phyloP scores from a whole-genome alignment of 2,113 vertebrate genomes.

The Anser brachyrhynchus region DNA sequence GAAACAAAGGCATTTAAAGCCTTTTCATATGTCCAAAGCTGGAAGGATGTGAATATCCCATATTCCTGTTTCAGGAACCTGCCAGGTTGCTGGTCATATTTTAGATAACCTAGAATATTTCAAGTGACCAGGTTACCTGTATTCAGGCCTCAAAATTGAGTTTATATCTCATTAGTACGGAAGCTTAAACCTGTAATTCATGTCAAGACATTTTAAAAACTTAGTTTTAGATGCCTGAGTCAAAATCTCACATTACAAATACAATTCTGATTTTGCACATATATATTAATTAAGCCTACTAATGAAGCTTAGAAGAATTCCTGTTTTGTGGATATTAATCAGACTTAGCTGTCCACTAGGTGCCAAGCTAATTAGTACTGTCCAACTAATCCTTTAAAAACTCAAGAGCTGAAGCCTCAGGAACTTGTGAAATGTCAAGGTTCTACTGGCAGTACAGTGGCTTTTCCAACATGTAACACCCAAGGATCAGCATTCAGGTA shows the following conservation, averaged over 20 bases:
- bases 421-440: neutral
- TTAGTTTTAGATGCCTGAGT: neutral
- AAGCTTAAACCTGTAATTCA: neutral
- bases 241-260: neutral
- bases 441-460: neutral
- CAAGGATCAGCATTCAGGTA: rapidly evolving
- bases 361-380: neutral
- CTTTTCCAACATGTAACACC: neutral
- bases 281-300: neutral
- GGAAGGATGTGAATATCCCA: neutral
- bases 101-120: neutral
- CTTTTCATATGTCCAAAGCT: neutral
- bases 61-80: neutral
- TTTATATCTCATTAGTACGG: neutral
- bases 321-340: neutral
- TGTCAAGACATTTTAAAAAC: neutral
- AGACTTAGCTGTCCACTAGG: neutral
- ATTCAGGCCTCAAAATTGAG: neutral
- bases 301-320: neutral
- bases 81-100: neutral
- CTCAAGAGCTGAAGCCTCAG: neutral
- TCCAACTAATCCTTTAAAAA: neutral
- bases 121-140: neutral
- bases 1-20: neutral
- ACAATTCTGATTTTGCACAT: neutral